Base-by-base conservation (phyloP, 2,797 vertebrate species). In the Gorsachius magnificus region DNA sequence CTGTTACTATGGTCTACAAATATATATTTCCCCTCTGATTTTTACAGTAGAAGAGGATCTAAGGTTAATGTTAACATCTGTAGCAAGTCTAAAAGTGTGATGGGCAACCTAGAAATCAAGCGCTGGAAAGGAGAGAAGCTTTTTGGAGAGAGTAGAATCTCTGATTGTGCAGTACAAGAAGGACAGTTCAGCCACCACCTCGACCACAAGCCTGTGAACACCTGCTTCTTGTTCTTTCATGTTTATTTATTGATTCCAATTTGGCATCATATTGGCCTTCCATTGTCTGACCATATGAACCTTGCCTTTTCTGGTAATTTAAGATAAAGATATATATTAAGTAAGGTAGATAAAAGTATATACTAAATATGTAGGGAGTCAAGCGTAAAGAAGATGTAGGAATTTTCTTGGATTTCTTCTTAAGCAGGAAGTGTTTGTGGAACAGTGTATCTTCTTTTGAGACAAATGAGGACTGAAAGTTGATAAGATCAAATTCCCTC, bases 321-420 rank as follows among this genome's bases (percentile, higher is more conserved):
- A 78, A 36, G n/a, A 24, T 21, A 46, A 58, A 56, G 11, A 3
- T 60, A 36, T 60, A 18, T 43, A 50, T 36, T 45, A 60, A 66
- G 16, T 68, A 66, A 69, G 87, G 19, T 22, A 48, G 4, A 43
- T 43, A 16, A 43, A 43, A 16, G 41, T 43, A 43, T 43, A 43
- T 43, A 43, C 41, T 43, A 43, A 43, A 7, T 13, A 17, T 28
- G 9, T 16, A 64, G 8, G 16, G n/a, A 78, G 5, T 41, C 31
- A 68, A 71, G 3, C 0, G 0, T 65, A 50, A 78, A 64, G 24
- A 14, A 71, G 12, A 36, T 50, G 9, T 7, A 68, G 31, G 41
- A 50, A 43, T 78, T 85, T 76, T 83, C 56, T 53, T 51, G 48
- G 10, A 35, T 75, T 63, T 64, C 6, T 66, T 75, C 83, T 78